Percentiles rank a stretch among this genome's conserved stretches.
These are phyloP conservation scores for Leptatherina wallacei DNA, from an alignment of 2,797 vertebrate species.

Conservation along the genomic window DNA sequence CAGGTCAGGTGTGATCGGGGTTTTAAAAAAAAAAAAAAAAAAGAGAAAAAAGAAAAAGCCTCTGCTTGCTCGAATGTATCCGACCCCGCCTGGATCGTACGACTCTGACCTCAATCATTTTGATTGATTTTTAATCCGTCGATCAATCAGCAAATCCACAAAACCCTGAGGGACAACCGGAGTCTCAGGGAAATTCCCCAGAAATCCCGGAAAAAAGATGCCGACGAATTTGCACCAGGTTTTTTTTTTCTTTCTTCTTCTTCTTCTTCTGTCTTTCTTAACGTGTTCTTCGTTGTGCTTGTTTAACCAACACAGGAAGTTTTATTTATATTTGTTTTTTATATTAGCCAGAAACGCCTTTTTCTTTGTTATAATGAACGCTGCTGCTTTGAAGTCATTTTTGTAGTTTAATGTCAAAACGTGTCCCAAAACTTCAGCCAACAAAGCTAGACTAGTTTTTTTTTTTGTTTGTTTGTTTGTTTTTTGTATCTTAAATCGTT, in stretches of 20 bases:
- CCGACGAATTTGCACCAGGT: constrained; percentile 57
- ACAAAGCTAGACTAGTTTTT: constrained; percentile 68
- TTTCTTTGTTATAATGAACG: constrained; percentile 58
- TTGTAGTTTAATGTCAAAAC: constrained; percentile 18
- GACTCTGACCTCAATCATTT: constrained; percentile 59
- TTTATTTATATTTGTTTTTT: constrained; percentile 72
- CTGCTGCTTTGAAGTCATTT: constrained; percentile 58
- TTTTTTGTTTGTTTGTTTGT: constrained; percentile 21
- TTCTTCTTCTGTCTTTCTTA: no score
- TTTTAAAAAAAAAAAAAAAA: no score
- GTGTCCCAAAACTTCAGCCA: constrained; percentile 62
- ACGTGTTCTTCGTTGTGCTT: constrained; percentile 54
- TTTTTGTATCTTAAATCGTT: constrained; percentile 50
- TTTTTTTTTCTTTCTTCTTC: constrained; percentile 57
- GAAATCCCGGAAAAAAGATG: constrained; percentile 29
- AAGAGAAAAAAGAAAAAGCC: constrained; percentile 8
- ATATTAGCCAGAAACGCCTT: constrained; percentile 68
- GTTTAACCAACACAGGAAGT: constrained; percentile 67
- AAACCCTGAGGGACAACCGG: constrained; percentile 76
- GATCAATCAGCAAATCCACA: constrained; percentile 49
- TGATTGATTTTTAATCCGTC: constrained; percentile 44
- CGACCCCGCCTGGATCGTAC: constrained; percentile 26
- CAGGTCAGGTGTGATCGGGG: constrained; percentile 74
- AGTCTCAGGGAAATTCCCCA: constrained; percentile 81
- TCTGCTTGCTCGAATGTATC: constrained; percentile 50